Evolutionary conservation across 2,113 vertebrate genomes (phyloP), one percentile per base, ranked within the genome.

Genomic region (Muscicapa adusta): DNA sequence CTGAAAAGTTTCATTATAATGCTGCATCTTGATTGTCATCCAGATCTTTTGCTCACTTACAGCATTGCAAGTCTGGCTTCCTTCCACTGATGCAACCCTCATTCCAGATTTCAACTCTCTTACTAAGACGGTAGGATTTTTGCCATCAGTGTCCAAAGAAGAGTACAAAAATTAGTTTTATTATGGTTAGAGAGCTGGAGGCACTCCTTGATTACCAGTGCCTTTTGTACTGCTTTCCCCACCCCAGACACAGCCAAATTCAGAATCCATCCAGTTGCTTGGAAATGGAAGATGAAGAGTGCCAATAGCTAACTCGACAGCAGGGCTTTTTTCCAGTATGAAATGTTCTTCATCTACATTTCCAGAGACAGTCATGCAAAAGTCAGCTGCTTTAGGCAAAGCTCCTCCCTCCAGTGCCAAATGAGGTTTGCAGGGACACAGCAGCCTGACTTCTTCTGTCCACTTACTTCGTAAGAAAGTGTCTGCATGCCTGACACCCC

Each of bases 311-410:
- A 83, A 70, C 80, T 83, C 5, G 1, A 77, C 72, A 88, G 79
- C 51, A 60, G 67, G 77, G 60, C 17, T 72, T 63, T 93, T 80
- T 89, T 76, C 75, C 89, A 94, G 48, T 45, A 28, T 90, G 60
- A 83, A 80, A 71, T 60, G 75, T 74, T 94, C 88, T 88, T 95
- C 90, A 90, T 62, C 94, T 93, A 48, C 72, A 80, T 85, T 93
- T 88, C 95, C 63, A 91, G 85, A 70, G 56, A 62, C 28, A 82
- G 66, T 48, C 56, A 50, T 45, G 77, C 45, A 65, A 58, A 95
- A 88, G 71, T 76, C 78, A 91, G 66, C 75, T 88, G 78, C 85
- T 85, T 58, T 42, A 80, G 48, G 53, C 81, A 86, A 80, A 88
- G 31, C 56, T 93, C 63, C 43, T 88, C 43, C 56, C n/a, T 91